A percentile compares a stretch with the other conserved stretches of the same genome.
phyloP scores from a whole-genome alignment of 2,797 vertebrate species.

The Choloepus didactylus region DNA sequence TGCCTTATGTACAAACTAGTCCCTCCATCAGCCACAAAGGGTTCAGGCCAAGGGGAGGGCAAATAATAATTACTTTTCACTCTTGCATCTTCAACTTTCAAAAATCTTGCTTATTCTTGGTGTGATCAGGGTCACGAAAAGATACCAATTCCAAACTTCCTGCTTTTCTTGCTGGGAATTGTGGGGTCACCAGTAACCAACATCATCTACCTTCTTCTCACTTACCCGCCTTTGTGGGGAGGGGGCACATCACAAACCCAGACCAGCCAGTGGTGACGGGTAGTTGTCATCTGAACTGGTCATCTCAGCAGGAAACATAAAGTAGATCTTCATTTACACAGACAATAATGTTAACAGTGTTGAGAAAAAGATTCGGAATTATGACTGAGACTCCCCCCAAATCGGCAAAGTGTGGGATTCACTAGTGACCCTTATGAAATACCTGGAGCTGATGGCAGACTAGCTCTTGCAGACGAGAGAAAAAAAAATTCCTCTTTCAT shows the following conservation, averaged over 20 bases:
- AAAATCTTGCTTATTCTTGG: background rate
- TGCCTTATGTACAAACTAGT: rapidly evolving
- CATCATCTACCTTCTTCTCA: background rate
- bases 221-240: background rate
- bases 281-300: background rate
- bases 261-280: background rate
- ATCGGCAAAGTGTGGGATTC: too few species aligned
- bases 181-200: background rate
- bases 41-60: rapidly evolving
- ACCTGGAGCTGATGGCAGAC: background rate
- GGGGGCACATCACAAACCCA: too few species aligned
- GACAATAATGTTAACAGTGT: rapidly evolving
- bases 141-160: background rate
- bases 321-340: background rate
- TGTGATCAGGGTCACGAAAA: background rate
- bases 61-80: background rate
- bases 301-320: background rate
- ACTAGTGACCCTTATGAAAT: background rate
- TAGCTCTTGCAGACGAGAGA: background rate
- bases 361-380: constrained; percentile 1
- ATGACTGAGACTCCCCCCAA: background rate
- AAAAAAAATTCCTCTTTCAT: constrained; percentile 42
- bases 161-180: background rate
- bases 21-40: rapidly evolving
- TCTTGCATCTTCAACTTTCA: background rate